phyloP scores from a whole-genome alignment of 2,888 invertebrate species.

The Branchellion lobata region DNA sequence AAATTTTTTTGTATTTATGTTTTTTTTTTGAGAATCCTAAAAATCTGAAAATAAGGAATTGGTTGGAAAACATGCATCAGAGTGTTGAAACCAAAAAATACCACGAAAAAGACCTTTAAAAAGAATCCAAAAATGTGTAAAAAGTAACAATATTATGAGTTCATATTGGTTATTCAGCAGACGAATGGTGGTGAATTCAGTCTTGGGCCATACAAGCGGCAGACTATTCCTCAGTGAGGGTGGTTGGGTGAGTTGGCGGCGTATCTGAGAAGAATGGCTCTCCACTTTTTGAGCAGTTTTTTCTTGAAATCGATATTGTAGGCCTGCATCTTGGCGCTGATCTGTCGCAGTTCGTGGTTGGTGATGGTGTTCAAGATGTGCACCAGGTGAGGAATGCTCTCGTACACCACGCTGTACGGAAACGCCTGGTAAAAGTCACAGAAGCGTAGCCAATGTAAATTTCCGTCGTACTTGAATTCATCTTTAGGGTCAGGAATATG shows the following conservation, averaged over 20 bases:
- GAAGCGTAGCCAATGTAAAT: too few relatives aligned
- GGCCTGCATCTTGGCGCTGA: conserved; percentile 12
- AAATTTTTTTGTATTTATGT: too few relatives aligned
- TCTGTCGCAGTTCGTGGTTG: neutral
- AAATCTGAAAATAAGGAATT: too few relatives aligned
- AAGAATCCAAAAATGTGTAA: too few relatives aligned
- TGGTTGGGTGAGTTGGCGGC: conserved; percentile 5
- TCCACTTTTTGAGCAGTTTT: neutral
- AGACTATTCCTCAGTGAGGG: conserved; percentile 2
- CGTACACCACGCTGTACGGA: conserved; percentile 10
- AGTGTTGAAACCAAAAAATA: too few relatives aligned
- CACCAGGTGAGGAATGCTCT: conserved; percentile 30
- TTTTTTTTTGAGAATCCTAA: too few relatives aligned
- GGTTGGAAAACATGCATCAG: too few relatives aligned
- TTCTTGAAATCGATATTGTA: conserved; percentile 30
- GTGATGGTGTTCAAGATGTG: conserved; percentile 2
- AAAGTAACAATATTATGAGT: too few relatives aligned
- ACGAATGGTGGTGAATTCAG: too few relatives aligned
- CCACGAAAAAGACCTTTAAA: too few relatives aligned
- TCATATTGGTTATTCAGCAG: too few relatives aligned
- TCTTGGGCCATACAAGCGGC: too few relatives aligned
- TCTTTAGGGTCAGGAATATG: conserved; percentile 4
- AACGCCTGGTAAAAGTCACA: conserved; percentile 8
- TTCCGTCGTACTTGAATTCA: neutral
- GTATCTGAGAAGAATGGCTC: conserved; percentile 9